Conservation (phyloP, 2,888 invertebrate genomes). For the Aelia acuminata region DNA sequence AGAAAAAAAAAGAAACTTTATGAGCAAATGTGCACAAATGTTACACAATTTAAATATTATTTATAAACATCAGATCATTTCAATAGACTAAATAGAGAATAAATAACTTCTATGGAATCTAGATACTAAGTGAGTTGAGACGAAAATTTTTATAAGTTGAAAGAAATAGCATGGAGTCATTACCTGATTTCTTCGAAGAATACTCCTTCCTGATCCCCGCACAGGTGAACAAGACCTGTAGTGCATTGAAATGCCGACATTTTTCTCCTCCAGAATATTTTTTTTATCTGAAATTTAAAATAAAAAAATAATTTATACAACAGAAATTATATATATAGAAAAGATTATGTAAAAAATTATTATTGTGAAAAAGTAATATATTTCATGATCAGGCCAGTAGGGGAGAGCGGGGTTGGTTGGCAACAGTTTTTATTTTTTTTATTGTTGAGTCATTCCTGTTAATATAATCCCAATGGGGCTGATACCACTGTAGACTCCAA, state of each 20-base stretch:
- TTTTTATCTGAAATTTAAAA: conserved; percentile 34
- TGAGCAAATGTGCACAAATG: neutral
- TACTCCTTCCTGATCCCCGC: conserved; percentile 51
- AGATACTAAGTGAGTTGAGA: conserved; percentile 24
- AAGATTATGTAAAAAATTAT: too few species aligned
- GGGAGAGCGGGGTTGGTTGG: too few species aligned
- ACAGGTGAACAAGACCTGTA: conserved; percentile 37
- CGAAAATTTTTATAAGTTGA: conserved; percentile 42
- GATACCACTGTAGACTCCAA: too few species aligned
- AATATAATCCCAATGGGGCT: too few species aligned
- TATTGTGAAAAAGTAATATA: too few species aligned
- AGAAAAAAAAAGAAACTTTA: neutral
- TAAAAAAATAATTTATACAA: too few species aligned
- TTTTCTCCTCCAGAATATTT: neutral
- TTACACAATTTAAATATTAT: conserved; percentile 1
- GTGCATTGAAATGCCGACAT: conserved; percentile 33
- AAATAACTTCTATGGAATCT: neutral
- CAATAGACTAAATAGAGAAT: neutral
- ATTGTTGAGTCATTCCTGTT: too few species aligned
- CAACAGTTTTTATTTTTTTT: too few species aligned
- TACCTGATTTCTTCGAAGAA: conserved; percentile 60
- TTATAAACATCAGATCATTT: conserved; percentile 23
- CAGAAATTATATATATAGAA: too few species aligned
- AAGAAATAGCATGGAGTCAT: conserved; percentile 43
- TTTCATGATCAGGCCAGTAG: too few species aligned